phyloP scores from a whole-genome alignment of 2,113 vertebrate species.

The Capreolus pygargus region DNA sequence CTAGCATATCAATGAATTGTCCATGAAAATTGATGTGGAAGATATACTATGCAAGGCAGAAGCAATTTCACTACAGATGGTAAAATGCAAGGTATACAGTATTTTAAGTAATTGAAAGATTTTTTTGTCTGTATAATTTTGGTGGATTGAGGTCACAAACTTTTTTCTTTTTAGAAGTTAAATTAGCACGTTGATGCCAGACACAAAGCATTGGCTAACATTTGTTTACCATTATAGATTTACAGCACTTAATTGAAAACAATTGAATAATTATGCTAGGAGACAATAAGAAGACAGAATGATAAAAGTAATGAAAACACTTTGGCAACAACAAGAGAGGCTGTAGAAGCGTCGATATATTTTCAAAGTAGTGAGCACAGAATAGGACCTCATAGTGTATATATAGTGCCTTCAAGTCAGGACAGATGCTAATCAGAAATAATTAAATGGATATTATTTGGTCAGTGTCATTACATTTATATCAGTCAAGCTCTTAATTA shows the following conservation, averaged over 20 bases:
- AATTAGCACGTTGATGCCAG: constrained; percentile 19
- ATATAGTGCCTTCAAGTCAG: neutral
- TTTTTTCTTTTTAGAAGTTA: constrained; percentile 33
- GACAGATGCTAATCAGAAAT: constrained; percentile 30
- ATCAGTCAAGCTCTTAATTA: neutral
- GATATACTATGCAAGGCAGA: constrained; percentile 93
- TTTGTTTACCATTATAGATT: constrained; percentile 42
- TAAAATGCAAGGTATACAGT: constrained; percentile 90
- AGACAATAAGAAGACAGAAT: constrained; percentile 34
- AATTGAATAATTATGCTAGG: constrained; percentile 23
- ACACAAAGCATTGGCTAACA: neutral
- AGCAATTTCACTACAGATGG: constrained; percentile 93
- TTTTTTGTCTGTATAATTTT: constrained; percentile 27
- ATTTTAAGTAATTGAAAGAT: constrained; percentile 6
- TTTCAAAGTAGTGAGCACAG: constrained; percentile 10
- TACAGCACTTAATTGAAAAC: constrained; percentile 48
- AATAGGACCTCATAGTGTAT: neutral
- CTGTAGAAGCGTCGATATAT: neutral
- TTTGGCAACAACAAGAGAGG: neutral
- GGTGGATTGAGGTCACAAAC: constrained; percentile 1
- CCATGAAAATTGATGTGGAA: constrained; percentile 96
- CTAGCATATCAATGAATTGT: constrained; percentile 97
- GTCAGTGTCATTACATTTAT: neutral
- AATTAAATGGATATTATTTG: constrained; percentile 29
- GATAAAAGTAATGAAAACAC: constrained; percentile 50